Percentiles rank a stretch among this genome's conserved stretches.
Conservation (phyloP, 2,797 vertebrate genomes). For the Paramormyrops hopkinsi region DNA sequence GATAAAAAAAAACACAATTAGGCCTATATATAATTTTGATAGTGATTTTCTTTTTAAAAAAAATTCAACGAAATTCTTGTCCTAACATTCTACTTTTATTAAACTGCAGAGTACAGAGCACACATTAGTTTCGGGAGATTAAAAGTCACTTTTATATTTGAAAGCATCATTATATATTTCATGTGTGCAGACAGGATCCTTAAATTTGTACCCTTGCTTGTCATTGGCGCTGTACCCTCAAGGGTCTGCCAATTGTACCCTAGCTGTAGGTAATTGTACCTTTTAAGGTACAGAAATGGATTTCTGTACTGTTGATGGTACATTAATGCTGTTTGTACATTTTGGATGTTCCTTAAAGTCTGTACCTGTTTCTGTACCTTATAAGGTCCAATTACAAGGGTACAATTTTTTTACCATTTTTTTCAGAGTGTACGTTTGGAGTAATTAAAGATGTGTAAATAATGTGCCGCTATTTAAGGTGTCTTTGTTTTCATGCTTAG, state of each 20-base stretch:
- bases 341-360: neutral
- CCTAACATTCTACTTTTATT: neutral
- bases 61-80: neutral
- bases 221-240: neutral
- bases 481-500: neutral
- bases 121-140: neutral
- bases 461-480: neutral
- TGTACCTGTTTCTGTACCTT: neutral
- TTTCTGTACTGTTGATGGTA: too few relatives aligned
- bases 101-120: neutral
- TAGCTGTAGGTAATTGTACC: neutral
- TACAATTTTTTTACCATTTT: neutral
- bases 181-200: neutral
- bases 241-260: neutral
- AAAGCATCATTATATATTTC: neutral
- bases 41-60: neutral
- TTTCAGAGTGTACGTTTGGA: neutral
- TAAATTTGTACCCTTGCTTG: neutral
- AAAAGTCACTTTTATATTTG: neutral
- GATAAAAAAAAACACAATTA: neutral
- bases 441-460: neutral
- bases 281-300: too few relatives aligned
- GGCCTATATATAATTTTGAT: neutral
- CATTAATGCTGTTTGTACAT: neutral
- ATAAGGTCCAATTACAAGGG: neutral